These are phyloP conservation scores for Troglohyphantes excavatus DNA, from an alignment of 2,888 invertebrate genomes.

Conservation along the genomic window DNA sequence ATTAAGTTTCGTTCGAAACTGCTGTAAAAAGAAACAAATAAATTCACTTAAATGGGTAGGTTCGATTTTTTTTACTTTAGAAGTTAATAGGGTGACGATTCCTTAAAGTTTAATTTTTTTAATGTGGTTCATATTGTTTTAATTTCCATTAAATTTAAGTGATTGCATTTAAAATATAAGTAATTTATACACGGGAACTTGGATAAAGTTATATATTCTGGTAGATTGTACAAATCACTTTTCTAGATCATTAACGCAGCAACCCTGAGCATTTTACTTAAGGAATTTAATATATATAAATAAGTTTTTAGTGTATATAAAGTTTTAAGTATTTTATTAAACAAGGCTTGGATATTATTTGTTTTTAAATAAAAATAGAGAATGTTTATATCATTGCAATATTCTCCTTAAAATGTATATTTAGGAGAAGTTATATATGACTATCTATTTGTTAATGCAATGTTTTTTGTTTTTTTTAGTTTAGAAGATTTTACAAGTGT, in stretches of 20 bases:
- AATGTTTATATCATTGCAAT: no score
- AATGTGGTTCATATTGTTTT: not conserved
- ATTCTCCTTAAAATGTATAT: no score
- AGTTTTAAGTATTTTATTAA: constrained; percentile 35
- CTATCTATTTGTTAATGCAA: no score
- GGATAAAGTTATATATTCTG: not conserved
- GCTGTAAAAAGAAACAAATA: not conserved
- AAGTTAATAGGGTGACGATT: not conserved
- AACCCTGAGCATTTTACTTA: constrained; percentile 49
- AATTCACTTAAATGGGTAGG: not conserved
- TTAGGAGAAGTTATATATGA: no score
- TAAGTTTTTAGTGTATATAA: constrained; percentile 12
- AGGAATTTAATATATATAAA: constrained; percentile 37
- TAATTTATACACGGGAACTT: not conserved
- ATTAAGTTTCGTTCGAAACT: not conserved
- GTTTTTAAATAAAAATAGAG: not conserved
- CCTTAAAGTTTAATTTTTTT: not conserved
- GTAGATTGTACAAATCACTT: not conserved
- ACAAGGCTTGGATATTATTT: constrained; percentile 49
- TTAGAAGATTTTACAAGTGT: no score
- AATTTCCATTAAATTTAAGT: not conserved
- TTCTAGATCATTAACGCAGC: constrained; percentile 4
- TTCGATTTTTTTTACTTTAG: not conserved
- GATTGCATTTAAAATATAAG: not conserved
- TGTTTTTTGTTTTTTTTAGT: no score